Base-by-base conservation (phyloP, 2,797 vertebrate genomes). In the Betta splendens region DNA sequence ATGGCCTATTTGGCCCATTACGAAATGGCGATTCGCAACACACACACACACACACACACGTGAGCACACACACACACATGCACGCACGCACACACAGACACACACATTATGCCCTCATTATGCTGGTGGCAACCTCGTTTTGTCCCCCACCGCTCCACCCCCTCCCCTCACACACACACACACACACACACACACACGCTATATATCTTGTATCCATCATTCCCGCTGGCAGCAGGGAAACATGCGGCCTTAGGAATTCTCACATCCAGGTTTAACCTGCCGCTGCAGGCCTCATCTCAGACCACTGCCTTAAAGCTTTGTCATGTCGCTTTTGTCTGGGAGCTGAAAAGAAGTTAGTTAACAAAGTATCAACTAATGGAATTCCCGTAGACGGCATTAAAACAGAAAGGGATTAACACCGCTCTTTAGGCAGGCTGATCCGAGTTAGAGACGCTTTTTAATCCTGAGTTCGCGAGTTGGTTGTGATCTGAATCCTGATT, bases 1-100 rank as follows among this genome's bases (percentile, higher is more conserved):
- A 78, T 68, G 69, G 62, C 62, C 69, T 58, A 43, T 40, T 77
- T 55, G 56, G 71, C 65, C 69, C 60, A 81, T 85, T 82, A 79
- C 69, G 67, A 67, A 75, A 66, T 47, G 69, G 65, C 64, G 65
- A 38, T 60, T 66, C 25, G 5, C 47, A 51, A n/a, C n/a, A n/a
- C n/a, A n/a, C 37, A 73, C 26, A 58, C 33, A 53, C 62, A 67
- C 76, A 79, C 62, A 68, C 16, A 39, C 74, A 31, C 55, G n/a
- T n/a, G n/a, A n/a, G n/a, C n/a, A n/a, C n/a, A n/a, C n/a, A 62
- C 64, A 49, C 63, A 64, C 53, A 38, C 63, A 37, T 51, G 59
- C 33, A 44, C 64, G 42, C 65, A 58, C 64, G 58, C 55, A 61
- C 70, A 50, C 52, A 25, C 60, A 50, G 12, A 64, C 64, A 67